Conservation (phyloP, 2,888 invertebrate species). For the Hipparchia semele region DNA sequence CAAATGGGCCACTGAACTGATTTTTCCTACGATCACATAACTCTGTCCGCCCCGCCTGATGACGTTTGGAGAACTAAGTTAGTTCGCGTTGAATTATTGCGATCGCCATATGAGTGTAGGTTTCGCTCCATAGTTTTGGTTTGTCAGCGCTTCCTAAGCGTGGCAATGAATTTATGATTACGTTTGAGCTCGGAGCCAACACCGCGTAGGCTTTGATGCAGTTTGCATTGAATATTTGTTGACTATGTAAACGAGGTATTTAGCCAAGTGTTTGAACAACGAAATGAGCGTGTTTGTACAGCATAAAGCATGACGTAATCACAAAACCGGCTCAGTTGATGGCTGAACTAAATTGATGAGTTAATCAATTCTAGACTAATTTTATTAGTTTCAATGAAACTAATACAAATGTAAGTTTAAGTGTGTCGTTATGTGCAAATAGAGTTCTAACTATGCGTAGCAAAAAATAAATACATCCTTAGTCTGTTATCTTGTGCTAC, state of each 20-base stretch:
- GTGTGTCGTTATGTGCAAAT: neutral
- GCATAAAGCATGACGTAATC: conserved; percentile 58
- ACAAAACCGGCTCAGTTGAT: conserved; percentile 50
- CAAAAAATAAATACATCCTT: neutral
- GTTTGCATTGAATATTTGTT: conserved; percentile 67
- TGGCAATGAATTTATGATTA: conserved; percentile 76
- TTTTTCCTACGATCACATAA: conserved; percentile 53
- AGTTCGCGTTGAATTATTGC: conserved; percentile 58
- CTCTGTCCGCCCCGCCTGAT: conserved; percentile 60
- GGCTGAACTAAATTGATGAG: conserved; percentile 17
- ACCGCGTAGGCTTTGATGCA: conserved; percentile 65
- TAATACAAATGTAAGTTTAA: neutral
- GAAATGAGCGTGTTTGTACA: conserved; percentile 37
- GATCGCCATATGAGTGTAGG: conserved; percentile 72
- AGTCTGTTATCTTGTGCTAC: neutral
- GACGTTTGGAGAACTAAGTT: conserved; percentile 67
- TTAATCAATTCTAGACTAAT: conserved; percentile 17
- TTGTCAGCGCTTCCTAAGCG: conserved; percentile 73
- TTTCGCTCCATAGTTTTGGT: conserved; percentile 79
- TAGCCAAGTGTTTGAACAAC: conserved; percentile 44
- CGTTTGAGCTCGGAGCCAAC: conserved; percentile 44
- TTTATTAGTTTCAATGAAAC: conserved; percentile 14
- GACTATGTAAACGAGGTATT: conserved; percentile 45
- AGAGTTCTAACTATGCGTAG: neutral
- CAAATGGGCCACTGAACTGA: conserved; percentile 59